Conservation (phyloP, 2,113 vertebrate species). For the Elaphurus davidianus region DNA sequence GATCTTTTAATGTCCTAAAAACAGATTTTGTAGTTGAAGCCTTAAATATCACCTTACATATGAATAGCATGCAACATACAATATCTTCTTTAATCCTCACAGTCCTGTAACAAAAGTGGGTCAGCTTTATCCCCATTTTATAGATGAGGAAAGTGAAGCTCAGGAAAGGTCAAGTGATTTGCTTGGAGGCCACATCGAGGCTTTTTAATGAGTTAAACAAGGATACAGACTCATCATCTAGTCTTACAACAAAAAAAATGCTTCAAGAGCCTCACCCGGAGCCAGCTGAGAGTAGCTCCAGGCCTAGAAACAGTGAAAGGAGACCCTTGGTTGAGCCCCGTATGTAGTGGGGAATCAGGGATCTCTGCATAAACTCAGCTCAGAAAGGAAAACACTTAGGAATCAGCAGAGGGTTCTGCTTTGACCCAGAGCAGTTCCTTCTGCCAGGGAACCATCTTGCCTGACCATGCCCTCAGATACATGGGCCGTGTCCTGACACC, state of each 20-base stretch:
- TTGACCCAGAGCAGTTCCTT: neutral
- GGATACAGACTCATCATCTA: neutral
- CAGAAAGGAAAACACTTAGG: neutral
- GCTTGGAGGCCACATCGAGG: neutral
- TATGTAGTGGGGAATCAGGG: fast-evolving
- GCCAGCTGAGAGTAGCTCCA: neutral
- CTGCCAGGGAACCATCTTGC: neutral
- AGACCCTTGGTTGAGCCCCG: neutral
- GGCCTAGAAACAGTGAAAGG: neutral
- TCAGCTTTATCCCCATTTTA: neutral
- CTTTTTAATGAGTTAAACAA: neutral
- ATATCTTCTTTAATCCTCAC: neutral
- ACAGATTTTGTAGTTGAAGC: neutral
- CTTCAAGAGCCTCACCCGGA: no score
- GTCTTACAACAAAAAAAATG: no score
- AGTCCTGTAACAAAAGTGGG: neutral
- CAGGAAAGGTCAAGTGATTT: neutral
- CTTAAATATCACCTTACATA: neutral
- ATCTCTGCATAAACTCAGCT: neutral
- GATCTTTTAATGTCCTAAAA: neutral
- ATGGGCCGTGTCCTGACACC: neutral
- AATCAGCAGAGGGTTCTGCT: neutral
- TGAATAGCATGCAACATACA: neutral
- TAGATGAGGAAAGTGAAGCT: neutral
- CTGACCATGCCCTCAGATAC: neutral